phyloP scores from a whole-genome alignment of 1,140 invertebrate species.

The Panagrolaimus sp. region DNA sequence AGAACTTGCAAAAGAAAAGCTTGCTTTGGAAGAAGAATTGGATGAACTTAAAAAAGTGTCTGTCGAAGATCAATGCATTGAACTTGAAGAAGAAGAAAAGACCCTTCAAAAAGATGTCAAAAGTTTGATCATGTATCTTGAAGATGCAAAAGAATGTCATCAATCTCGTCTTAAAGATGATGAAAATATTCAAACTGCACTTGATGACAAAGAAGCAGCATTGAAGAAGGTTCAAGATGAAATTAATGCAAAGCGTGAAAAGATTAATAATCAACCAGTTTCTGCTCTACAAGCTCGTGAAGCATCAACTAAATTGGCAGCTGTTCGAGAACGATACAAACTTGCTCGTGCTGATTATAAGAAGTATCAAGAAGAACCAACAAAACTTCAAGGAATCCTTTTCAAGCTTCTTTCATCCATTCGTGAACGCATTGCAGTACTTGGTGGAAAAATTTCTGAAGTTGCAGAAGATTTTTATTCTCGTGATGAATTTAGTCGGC shows the following conservation, averaged over 20 bases:
- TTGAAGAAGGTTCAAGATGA: background rate
- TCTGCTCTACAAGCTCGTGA: background rate
- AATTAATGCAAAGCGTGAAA: background rate
- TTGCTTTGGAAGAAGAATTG: too few relatives aligned
- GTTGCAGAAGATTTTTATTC: background rate
- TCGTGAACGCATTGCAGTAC: background rate
- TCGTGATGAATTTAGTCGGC: background rate
- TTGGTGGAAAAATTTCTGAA: background rate
- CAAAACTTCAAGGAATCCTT: background rate
- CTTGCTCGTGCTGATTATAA: background rate
- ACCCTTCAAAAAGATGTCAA: too few relatives aligned
- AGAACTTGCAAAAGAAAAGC: too few relatives aligned
- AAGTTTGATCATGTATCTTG: too few relatives aligned
- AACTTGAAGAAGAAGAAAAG: too few relatives aligned
- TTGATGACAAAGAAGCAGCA: too few relatives aligned
- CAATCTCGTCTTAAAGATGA: too few relatives aligned
- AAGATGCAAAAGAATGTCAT: too few relatives aligned
- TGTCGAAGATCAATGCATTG: too few relatives aligned
- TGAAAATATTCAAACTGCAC: too few relatives aligned
- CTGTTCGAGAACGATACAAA: background rate
- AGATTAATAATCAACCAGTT: background rate
- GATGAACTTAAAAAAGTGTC: too few relatives aligned
- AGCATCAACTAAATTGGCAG: background rate
- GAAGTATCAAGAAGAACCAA: background rate
- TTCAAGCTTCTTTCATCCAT: background rate